Conservation (phyloP, 2,113 vertebrate genomes). For the Orthonyx spaldingii region DNA sequence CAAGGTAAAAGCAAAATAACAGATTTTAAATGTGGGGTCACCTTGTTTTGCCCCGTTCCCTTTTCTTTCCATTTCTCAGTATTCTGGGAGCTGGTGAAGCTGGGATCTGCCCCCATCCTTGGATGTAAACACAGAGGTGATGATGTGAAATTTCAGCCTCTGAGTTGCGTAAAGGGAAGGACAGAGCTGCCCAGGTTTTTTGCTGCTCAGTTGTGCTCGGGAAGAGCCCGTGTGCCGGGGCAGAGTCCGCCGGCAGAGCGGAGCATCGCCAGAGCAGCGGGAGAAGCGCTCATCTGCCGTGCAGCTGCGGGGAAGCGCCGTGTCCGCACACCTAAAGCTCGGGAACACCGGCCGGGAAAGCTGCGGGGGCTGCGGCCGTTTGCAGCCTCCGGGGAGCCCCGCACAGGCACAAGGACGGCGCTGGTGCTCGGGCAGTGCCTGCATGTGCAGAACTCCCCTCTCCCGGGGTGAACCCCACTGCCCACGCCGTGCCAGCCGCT, state of each 20-base stretch:
- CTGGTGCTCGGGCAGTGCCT: rapidly evolving
- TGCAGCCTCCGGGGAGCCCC: background rate
- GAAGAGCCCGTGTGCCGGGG: background rate
- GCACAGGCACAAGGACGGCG: rapidly evolving
- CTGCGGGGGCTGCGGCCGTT: rapidly evolving
- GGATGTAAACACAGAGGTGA: background rate
- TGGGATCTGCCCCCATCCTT: background rate
- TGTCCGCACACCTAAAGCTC: background rate
- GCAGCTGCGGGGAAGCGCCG: background rate
- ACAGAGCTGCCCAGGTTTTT: background rate
- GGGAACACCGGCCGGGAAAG: background rate
- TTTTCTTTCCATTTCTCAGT: background rate
- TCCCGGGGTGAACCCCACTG: rapidly evolving
- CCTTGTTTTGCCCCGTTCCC: background rate
- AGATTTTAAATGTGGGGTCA: background rate
- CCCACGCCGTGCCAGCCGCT: background rate
- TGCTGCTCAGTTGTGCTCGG: background rate
- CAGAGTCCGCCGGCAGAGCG: background rate
- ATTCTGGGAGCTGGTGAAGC: background rate
- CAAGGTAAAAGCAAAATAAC: background rate
- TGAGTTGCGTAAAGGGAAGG: background rate
- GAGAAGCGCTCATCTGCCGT: background rate
- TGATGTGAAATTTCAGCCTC: background rate
- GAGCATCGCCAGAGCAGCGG: background rate
- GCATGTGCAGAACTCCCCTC: rapidly evolving